Evolutionary conservation across 2,113 vertebrate species (phyloP).

Genomic region (Illadopsis cleaveri): DNA sequence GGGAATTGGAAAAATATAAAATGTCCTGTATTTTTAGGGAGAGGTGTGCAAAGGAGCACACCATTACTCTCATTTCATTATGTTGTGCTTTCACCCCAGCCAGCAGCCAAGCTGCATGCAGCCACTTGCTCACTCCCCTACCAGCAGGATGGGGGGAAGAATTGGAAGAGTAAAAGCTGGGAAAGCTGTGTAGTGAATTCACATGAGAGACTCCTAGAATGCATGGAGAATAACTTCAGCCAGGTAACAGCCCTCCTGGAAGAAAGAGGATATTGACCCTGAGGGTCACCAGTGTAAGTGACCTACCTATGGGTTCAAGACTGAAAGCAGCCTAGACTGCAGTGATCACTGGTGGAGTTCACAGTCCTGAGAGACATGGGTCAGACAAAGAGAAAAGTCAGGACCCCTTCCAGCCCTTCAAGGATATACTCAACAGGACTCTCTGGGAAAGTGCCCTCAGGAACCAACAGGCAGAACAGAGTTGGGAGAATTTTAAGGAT

Average conservation of each 20-base stretch:
- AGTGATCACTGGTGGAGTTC: not conserved
- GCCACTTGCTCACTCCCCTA: accelerated
- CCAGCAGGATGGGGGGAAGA: accelerated
- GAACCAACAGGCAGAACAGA: not conserved
- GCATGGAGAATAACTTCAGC: not conserved
- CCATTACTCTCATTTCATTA: not conserved
- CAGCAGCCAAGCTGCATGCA: accelerated
- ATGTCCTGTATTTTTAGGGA: not conserved
- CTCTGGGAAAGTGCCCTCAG: not conserved
- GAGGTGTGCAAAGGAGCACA: not conserved
- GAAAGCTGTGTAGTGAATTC: not conserved
- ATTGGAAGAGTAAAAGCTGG: not conserved
- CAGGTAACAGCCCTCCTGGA: not conserved
- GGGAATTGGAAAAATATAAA: not conserved
- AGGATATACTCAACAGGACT: not conserved
- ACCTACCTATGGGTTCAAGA: not conserved
- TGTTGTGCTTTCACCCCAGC: not conserved
- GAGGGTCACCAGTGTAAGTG: not conserved
- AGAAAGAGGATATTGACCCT: not conserved
- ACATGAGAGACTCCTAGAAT: not conserved
- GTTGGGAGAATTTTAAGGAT: not conserved
- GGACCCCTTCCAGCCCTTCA: not conserved
- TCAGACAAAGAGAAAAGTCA: not conserved
- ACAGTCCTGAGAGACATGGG: not conserved
- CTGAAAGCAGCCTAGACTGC: not conserved